A percentile compares a stretch with the other conserved stretches of the same genome.
phyloP scores from a whole-genome alignment of 2,797 vertebrate species.

The Pyrocephalus nanus region DNA sequence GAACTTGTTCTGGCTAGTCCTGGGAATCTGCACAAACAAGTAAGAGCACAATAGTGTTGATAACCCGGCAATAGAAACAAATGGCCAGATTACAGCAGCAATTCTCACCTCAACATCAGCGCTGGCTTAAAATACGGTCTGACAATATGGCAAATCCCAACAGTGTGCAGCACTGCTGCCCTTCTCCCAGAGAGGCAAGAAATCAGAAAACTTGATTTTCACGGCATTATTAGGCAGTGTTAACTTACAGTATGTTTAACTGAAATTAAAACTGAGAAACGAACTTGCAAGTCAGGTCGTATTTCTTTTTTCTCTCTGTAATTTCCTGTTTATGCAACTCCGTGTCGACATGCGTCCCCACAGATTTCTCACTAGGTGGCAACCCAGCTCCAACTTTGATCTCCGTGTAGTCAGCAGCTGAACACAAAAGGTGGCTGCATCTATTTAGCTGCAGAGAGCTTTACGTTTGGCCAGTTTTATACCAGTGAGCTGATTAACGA shows the following conservation, averaged over 20 bases:
- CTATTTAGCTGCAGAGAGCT: background rate
- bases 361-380: constrained; percentile 66
- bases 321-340: background rate
- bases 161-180: background rate
- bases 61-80: background rate
- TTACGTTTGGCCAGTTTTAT: background rate
- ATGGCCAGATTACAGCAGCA: background rate
- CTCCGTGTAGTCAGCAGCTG: background rate
- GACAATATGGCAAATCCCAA: background rate
- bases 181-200: background rate
- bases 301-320: no score
- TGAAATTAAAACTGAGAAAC: background rate
- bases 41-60: fast-evolving
- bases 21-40: background rate
- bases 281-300: background rate
- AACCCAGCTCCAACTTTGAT: constrained; percentile 31
- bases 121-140: background rate
- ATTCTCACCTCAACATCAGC: background rate
- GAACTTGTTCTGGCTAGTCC: background rate
- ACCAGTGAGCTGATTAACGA: background rate
- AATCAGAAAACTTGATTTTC: background rate
- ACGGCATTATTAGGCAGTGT: background rate
- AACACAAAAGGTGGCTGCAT: background rate
- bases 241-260: background rate
- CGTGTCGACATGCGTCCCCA: background rate